A percentile compares a stretch with the other conserved stretches of the same genome.
phyloP scores from a whole-genome alignment of 2,797 vertebrate genomes.

The Enteromius paludinosus region DNA sequence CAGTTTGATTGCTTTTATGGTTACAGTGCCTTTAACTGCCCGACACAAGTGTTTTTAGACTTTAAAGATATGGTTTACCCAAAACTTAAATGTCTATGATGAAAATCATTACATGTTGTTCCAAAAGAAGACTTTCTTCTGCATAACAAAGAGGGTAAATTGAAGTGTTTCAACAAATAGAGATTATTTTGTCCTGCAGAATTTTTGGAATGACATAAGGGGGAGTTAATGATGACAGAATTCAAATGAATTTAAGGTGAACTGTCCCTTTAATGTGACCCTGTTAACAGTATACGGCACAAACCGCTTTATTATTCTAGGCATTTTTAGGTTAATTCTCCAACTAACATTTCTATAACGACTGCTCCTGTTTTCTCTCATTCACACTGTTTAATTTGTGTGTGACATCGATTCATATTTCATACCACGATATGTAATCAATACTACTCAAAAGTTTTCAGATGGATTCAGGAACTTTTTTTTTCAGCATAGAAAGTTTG shows the following conservation, averaged over 20 bases:
- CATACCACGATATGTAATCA: constrained; percentile 20
- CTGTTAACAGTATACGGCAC: not conserved
- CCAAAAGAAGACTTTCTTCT: not conserved
- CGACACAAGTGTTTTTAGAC: constrained; percentile 12
- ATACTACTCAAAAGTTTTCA: constrained; percentile 22
- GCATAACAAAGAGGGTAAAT: not conserved
- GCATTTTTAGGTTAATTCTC: not conserved
- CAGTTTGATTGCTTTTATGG: constrained; percentile 19
- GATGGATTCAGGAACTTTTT: not conserved
- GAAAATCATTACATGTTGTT: not conserved
- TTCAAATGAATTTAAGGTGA: not conserved
- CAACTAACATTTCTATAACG: not conserved
- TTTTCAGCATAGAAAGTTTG: constrained; percentile 2
- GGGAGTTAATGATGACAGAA: constrained; percentile 7
- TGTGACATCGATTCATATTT: not conserved
- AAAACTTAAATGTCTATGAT: not conserved
- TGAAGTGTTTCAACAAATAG: not conserved
- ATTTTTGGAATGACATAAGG: not conserved
- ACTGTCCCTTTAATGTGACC: not conserved
- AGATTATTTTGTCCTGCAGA: not conserved
- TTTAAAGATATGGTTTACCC: not conserved
- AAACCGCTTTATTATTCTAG: not conserved
- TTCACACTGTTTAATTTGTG: not conserved
- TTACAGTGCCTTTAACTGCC: constrained; percentile 18
- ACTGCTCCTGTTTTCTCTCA: not conserved